A percentile compares a stretch with the other conserved stretches of the same genome.
Evolutionary conservation across 2,888 invertebrate species (phyloP).

Genomic region (Orchestes rusci): DNA sequence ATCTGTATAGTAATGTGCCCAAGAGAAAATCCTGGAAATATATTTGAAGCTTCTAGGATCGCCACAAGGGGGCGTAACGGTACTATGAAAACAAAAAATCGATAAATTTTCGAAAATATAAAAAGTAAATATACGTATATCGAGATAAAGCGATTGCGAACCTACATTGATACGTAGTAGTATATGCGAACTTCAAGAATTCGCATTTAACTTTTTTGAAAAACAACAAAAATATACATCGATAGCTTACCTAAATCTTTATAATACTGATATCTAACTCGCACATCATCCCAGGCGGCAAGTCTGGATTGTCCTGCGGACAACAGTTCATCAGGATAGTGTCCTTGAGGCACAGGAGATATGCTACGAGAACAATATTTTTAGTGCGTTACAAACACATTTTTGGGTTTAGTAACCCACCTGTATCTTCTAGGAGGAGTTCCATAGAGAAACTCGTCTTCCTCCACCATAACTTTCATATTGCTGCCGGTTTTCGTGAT

Average conservation of each 20-base stretch:
- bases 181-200: too few species aligned
- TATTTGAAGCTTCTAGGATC: too few species aligned
- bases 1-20: too few species aligned
- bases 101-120: too few species aligned
- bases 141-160: too few species aligned
- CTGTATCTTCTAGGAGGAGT: constrained; percentile 49
- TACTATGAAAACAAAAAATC: too few species aligned
- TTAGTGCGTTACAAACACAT: too few species aligned
- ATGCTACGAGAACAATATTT: constrained; percentile 38
- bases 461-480: constrained; percentile 71
- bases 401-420: constrained; percentile 8
- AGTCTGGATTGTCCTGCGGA: constrained; percentile 61
- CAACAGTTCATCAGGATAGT: constrained; percentile 71
- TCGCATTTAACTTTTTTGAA: too few species aligned
- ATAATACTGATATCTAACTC: constrained; percentile 83
- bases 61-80: too few species aligned
- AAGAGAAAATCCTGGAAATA: too few species aligned
- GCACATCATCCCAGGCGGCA: constrained; percentile 82
- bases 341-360: constrained; percentile 65
- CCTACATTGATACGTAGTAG: too few species aligned
- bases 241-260: constrained; percentile 69
- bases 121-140: too few species aligned
- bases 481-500: constrained; percentile 73
- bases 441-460: constrained; percentile 48
- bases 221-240: neutral